Evolutionary conservation across 2,888 invertebrate species (phyloP), one percentile per base, ranked within the genome.

Genomic region (Plutella xylostella): DNA sequence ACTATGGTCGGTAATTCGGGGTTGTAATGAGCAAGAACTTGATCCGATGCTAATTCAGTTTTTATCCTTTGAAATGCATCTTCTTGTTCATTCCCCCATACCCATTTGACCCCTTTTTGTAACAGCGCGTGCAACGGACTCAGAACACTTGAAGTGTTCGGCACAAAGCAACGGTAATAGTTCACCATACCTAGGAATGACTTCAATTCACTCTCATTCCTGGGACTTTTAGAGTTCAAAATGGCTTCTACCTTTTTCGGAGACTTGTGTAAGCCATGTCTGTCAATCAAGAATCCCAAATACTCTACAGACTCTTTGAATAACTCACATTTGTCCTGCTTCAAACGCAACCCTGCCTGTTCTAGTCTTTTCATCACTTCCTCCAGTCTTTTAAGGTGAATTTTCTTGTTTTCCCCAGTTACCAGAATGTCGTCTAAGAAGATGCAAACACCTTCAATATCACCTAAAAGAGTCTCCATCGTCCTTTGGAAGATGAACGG

Each of bases 401-500:
- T 15, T 7, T 12, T 15, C 14, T 15, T 33, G 7, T 11, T 33
- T 15, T 33, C 14, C 33, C 33, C n/a, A 3, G 33, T 33, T 33
- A 33, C n/a, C 7, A 33, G 33, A 7, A 33, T 15, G 14, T 33
- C 33, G 33, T 33, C 33, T 33, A 33, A 14, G 15, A 33, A 33
- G 7, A 7, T n/a, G 14, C 12, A 7, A 7, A 33, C 33, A 7
- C 33, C 33, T 15, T 33, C 33, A 3, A 33, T 45, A 15, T 20
- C 37, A 17, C 33, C 17, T 28, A 44, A 15, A 14, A 50, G 12
- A 21, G 39, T 18, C 19, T 48, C 37, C 42, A 39, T 18, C 28
- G 30, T 45, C 22, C 43, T 47, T 25, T 47, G 43, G 12, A 43
- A 47, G n/a, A 47, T 43, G 7, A 15, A 17, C 0, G 47, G 47